Conservation (phyloP, 2,888 invertebrate species). For the Tholera decimalis region DNA sequence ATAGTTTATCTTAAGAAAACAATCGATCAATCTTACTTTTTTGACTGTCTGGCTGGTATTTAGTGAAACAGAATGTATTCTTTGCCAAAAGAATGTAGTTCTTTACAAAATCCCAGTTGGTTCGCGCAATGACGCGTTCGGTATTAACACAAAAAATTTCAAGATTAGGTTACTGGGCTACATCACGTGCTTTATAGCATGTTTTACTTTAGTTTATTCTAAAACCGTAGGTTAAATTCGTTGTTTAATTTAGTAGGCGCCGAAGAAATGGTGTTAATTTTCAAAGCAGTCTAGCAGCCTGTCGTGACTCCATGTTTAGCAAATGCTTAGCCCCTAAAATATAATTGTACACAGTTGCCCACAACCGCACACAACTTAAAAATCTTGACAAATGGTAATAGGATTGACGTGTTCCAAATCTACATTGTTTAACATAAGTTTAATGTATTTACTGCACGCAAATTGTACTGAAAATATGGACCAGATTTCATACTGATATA, state of each 20-base stretch:
- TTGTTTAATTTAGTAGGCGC: conserved; percentile 51
- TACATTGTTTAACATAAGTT: conserved; percentile 39
- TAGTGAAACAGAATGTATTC: conserved; percentile 17
- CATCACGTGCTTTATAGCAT: conserved; percentile 32
- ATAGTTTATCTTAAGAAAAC: conserved; percentile 51
- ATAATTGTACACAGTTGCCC: conserved; percentile 48
- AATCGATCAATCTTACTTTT: conserved; percentile 44
- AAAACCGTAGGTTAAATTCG: conserved; percentile 44
- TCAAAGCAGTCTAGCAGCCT: conserved; percentile 35
- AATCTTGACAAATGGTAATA: conserved; percentile 58
- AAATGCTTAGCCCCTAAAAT: conserved; percentile 50
- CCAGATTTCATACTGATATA: conserved; percentile 13
- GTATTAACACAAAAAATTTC: conserved; percentile 1
- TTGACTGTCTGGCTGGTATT: conserved; percentile 19
- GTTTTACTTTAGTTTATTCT: conserved; percentile 19
- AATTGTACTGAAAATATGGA: conserved; percentile 17
- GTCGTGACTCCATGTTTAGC: conserved; percentile 51
- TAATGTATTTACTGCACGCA: conserved; percentile 38
- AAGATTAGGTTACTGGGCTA: conserved; percentile 12
- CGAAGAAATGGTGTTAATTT: conserved; percentile 46
- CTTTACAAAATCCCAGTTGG: neutral
- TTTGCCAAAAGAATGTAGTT: neutral
- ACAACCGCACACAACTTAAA: conserved; percentile 41
- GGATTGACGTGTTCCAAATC: conserved; percentile 59
- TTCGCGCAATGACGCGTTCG: conserved; percentile 1